These are phyloP conservation scores for Pristionchus mayeri DNA, from an alignment of 2,888 invertebrate species.

Conservation along the genomic window DNA sequence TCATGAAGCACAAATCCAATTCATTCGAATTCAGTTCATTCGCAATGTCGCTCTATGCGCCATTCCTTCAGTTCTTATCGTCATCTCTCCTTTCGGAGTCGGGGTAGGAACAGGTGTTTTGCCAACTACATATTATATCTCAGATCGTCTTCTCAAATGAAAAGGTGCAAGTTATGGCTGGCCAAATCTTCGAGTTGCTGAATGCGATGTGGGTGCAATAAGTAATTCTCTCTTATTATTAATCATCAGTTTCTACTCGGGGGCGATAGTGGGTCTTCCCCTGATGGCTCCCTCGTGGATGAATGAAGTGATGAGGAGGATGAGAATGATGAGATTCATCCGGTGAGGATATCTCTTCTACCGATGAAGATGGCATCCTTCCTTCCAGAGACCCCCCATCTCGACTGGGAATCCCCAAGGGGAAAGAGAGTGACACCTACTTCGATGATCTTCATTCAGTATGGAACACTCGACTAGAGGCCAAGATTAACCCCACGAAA, in stretches of 20 bases:
- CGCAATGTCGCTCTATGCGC: background rate
- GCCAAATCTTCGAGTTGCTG: background rate
- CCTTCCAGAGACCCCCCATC: background rate
- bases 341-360: background rate
- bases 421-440: constrained; percentile 24
- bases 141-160: background rate
- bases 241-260: background rate
- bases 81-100: background rate
- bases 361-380: background rate
- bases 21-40: background rate
- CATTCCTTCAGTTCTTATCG: background rate
- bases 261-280: background rate
- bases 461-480: constrained; percentile 21
- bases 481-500: background rate
- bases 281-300: background rate
- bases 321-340: constrained; percentile 16
- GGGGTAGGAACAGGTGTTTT: background rate
- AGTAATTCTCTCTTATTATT: background rate
- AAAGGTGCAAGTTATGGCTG: background rate
- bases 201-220: background rate
- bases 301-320: background rate
- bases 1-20: background rate
- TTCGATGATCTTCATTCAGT: constrained; percentile 37
- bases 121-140: background rate
- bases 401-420: background rate